Evolutionary conservation across 2,113 vertebrate genomes (phyloP).

Genomic region (Struthidea cinerea): DNA sequence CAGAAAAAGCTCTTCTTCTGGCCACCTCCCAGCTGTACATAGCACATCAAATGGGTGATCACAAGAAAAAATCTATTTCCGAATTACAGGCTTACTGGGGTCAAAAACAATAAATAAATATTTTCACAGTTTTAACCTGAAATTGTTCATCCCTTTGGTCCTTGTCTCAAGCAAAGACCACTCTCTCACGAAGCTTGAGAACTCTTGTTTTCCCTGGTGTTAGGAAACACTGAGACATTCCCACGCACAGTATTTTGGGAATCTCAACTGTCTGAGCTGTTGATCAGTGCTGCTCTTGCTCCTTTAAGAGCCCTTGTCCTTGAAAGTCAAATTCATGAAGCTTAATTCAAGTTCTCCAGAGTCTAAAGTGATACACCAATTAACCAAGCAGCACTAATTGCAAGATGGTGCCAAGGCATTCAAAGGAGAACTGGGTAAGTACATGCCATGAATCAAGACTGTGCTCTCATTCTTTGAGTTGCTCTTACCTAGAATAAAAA

Average conservation of each 20-base stretch:
- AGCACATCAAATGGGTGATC: not conserved
- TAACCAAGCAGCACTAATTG: slow-evolving; percentile 35
- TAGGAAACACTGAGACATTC: not conserved
- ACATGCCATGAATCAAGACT: not conserved
- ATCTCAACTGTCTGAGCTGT: not conserved
- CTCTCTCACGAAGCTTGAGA: not conserved
- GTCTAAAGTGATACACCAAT: slow-evolving; percentile 8
- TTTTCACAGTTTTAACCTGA: not conserved
- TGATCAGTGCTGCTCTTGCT: not conserved
- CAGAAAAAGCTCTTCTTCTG: not conserved
- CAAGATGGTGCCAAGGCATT: not conserved
- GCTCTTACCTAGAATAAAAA: not conserved
- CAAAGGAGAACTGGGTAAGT: not conserved
- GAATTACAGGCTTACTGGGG: not conserved
- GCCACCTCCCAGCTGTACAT: not conserved
- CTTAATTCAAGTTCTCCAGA: not conserved
- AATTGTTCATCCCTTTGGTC: not conserved
- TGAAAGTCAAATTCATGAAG: not conserved
- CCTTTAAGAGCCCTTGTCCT: not conserved
- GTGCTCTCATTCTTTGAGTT: not conserved
- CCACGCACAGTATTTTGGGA: not conserved
- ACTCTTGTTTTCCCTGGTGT: not conserved
- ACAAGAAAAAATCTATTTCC: not conserved
- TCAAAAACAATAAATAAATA: not conserved
- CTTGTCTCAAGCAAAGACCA: not conserved